A percentile compares a stretch with the other conserved stretches of the same genome.
phyloP scores from a whole-genome alignment of 2,113 vertebrate genomes.

The Setophaga petechia region DNA sequence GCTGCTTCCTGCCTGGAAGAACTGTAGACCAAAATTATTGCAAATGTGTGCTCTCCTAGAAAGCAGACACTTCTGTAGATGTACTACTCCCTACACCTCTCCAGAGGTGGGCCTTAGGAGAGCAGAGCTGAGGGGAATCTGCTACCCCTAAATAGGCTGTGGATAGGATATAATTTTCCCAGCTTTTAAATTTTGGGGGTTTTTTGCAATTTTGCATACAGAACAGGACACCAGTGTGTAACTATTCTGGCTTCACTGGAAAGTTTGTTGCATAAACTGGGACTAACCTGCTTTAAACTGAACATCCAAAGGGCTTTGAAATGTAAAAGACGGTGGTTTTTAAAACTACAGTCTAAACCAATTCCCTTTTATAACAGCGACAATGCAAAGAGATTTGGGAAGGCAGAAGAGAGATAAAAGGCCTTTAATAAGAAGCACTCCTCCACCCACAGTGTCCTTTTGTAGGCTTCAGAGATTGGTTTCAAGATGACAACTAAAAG shows the following conservation, averaged over 20 bases:
- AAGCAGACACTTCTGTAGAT: background rate
- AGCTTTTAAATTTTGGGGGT: background rate
- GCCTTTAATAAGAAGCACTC: background rate
- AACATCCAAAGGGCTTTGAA: slow-evolving; percentile 43
- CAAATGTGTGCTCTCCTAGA: background rate
- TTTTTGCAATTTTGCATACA: background rate
- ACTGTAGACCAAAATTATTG: background rate
- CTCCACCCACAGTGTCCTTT: background rate
- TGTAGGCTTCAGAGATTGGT: background rate
- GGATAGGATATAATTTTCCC: background rate
- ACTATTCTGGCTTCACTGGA: background rate
- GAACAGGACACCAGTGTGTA: background rate
- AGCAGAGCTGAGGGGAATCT: background rate
- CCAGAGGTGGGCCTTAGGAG: background rate
- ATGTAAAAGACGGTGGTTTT: slow-evolving; percentile 16
- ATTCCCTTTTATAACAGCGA: background rate
- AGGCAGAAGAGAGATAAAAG: slow-evolving; percentile 38
- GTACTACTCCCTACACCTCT: background rate
- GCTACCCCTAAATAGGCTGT: background rate
- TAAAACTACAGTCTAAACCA: slow-evolving; percentile 16
- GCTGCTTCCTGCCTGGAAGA: background rate
- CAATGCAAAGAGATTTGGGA: slow-evolving; percentile 24
- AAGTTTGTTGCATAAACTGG: background rate
- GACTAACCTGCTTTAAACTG: slow-evolving; percentile 12
- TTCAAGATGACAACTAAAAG: background rate